These are phyloP conservation scores for Trichoplusia ni DNA, from an alignment of 1,140 invertebrate species.

Conservation along the genomic window DNA sequence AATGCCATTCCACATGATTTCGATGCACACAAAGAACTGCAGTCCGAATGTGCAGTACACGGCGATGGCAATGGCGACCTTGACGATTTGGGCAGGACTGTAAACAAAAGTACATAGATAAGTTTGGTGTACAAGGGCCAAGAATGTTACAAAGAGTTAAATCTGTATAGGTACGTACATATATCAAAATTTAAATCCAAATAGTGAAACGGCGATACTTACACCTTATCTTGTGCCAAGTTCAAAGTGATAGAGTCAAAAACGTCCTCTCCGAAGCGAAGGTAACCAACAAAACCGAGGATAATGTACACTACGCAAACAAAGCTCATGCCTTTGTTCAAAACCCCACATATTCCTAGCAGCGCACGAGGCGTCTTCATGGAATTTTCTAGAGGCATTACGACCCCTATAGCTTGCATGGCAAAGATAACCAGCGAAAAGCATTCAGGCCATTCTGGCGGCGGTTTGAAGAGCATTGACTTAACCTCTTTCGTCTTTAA, in stretches of 20 bases:
- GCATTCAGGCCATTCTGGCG: conserved; percentile 85
- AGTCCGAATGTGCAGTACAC: conserved; percentile 97
- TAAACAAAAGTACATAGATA: conserved; percentile 43
- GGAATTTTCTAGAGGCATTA: conserved; percentile 95
- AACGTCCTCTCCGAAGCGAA: conserved; percentile 87
- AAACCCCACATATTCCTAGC: conserved; percentile 91
- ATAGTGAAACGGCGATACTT: too few species aligned
- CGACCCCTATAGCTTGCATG: conserved; percentile 92
- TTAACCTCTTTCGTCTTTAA: conserved; percentile 51
- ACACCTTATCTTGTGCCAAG: conserved; percentile 86
- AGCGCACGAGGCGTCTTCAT: conserved; percentile 93
- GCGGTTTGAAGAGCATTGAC: conserved; percentile 78
- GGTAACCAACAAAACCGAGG: conserved; percentile 94
- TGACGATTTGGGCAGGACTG: conserved; percentile 92
- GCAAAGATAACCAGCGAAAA: conserved; percentile 91
- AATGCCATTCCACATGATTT: conserved; percentile 89
- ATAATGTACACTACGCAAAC: conserved; percentile 93
- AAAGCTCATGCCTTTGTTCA: conserved; percentile 94
- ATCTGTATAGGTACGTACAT: too few species aligned
- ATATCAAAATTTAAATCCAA: too few species aligned
- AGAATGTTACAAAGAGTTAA: too few species aligned
- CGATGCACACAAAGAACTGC: conserved; percentile 97
- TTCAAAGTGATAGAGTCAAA: conserved; percentile 89
- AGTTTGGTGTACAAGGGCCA: too few species aligned
- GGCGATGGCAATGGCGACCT: conserved; percentile 92